Evolutionary conservation across 2,113 vertebrate genomes (phyloP), one percentile per base, ranked within the genome.

Genomic region (Passer montanus): DNA sequence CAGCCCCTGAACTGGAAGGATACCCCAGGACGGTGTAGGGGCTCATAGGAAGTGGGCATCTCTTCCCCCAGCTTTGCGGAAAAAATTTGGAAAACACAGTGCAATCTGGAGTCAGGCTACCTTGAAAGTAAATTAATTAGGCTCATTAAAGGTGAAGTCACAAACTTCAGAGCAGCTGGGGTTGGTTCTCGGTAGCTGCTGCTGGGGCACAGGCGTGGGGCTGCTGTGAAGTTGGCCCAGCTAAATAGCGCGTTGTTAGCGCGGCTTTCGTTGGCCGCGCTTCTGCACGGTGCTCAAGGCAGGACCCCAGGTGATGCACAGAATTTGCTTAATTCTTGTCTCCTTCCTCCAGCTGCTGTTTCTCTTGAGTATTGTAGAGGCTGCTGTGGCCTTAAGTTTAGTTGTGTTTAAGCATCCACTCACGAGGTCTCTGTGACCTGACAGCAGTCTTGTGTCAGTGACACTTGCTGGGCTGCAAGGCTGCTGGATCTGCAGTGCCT

Each of bases 111-210:
- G 41, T 68, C 77, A 75, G 76, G 63, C 55, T 93, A 66, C 90
- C 69, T 92, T 90, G 81, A 75, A 95, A 94, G 60, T 74, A 94
- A 93, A 90, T 86, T 93, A 67, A 81, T 95, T 90, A 67, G 64
- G 26, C 88, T 96, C 63, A 53, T 90, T 93, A 92, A 75, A 92
- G 59, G 26, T 74, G 44, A 56, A 69, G 52, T 87, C 6, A 17
- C 27, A 58, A 87, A 90, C 68, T 84, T 86, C 30, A 50, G 69
- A 92, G 69, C 76, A 69, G 66, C 89, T 88, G 62, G 41, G 23
- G 28, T 50, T 72, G 69, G 20, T 39, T 72, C 26, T 60, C 0
- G 1, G 46, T 67, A 44, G 39, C 75, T 74, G 22, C 56, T 91
- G 82, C 50, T 78, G 79, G 50, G 30, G 19, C 35, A 13, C 12